These are phyloP conservation scores for Pagrus major DNA, from an alignment of 2,113 vertebrate species.

Conservation along the genomic window DNA sequence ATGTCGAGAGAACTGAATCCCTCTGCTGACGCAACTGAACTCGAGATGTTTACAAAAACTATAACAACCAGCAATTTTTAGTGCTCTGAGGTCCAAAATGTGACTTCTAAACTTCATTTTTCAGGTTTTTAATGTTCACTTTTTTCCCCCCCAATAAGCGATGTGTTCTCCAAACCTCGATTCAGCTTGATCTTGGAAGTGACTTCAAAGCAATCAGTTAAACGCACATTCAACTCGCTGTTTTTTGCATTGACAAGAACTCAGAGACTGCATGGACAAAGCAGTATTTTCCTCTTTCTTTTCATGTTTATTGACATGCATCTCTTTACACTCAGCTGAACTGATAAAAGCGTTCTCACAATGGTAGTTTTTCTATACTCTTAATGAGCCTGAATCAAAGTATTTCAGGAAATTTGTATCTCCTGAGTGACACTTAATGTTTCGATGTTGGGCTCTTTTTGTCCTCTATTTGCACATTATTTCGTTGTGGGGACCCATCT, in stretches of 20 bases:
- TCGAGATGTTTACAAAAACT: slow-evolving; percentile 43
- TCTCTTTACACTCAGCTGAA: slow-evolving; percentile 42
- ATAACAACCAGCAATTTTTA: not conserved
- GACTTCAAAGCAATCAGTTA: slow-evolving; percentile 7
- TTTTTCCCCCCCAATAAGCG: not conserved
- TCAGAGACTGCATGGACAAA: not conserved
- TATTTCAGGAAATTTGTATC: not conserved
- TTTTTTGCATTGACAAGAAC: slow-evolving; percentile 37
- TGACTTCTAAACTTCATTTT: slow-evolving; percentile 5
- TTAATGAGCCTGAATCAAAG: not conserved
- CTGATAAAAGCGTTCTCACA: slow-evolving; percentile 4
- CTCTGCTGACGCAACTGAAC: slow-evolving; percentile 55
- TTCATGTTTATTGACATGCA: slow-evolving; percentile 35
- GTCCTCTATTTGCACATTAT: slow-evolving; percentile 9
- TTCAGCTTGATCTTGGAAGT: not conserved
- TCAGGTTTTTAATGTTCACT: not conserved
- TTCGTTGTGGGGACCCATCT: slow-evolving; percentile 17
- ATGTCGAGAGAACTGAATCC: slow-evolving; percentile 46
- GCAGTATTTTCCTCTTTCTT: slow-evolving; percentile 9
- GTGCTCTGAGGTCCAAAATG: not conserved
- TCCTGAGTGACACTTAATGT: slow-evolving; percentile 3
- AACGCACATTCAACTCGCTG: not conserved
- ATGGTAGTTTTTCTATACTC: not conserved
- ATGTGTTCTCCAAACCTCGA: not conserved
- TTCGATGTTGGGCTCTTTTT: slow-evolving; percentile 21